These are phyloP conservation scores for Oligia fasciuncula DNA, from an alignment of 2,888 invertebrate species.

Conservation along the genomic window DNA sequence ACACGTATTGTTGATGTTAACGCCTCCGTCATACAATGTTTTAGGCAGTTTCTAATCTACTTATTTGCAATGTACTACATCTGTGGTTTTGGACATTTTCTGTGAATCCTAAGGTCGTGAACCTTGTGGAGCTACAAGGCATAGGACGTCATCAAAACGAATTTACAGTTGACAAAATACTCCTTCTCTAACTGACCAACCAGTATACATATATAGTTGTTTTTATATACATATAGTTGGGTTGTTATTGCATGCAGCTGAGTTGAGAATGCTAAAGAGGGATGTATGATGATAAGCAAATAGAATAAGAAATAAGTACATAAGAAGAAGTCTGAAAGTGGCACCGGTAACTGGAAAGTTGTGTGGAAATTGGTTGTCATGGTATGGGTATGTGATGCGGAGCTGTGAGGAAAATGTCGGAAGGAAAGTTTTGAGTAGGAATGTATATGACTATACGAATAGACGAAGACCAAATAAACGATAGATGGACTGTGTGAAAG, in stretches of 20 bases:
- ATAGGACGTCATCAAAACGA: not conserved
- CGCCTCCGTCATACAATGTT: conserved; percentile 52
- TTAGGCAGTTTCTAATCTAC: conserved; percentile 30
- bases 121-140: not conserved
- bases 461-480: not conserved
- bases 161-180: not conserved
- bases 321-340: not conserved
- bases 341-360: not conserved
- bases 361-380: not conserved
- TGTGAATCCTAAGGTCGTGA: not conserved
- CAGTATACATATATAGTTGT: not conserved
- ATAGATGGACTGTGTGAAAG: not conserved
- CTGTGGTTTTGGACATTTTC: not conserved
- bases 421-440: too few relatives aligned
- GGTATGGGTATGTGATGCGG: not conserved
- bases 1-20: conserved; percentile 48
- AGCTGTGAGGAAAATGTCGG: not conserved
- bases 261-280: not conserved
- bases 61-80: not conserved
- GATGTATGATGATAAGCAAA: not conserved
- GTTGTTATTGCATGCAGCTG: not conserved
- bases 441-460: not conserved
- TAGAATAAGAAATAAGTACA: not conserved
- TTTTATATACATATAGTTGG: not conserved
- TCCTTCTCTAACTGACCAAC: not conserved